Conservation (phyloP, 2,113 vertebrate species). For the Caretta caretta region DNA sequence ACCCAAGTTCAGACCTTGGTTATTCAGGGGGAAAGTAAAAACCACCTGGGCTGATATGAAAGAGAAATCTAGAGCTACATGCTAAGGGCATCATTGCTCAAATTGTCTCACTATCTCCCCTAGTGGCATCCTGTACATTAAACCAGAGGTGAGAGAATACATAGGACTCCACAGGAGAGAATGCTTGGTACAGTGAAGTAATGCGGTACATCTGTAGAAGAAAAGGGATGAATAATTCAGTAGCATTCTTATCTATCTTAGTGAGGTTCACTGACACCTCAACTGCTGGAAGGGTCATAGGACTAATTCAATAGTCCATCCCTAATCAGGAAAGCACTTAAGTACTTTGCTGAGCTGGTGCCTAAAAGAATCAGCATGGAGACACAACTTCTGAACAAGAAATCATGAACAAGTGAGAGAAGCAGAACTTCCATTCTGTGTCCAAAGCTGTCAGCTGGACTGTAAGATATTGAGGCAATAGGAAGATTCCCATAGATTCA, state of each 20-base stretch:
- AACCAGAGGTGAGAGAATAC: not conserved
- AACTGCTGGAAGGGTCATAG: not conserved
- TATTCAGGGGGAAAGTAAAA: not conserved
- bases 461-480: not conserved
- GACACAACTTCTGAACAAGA: not conserved
- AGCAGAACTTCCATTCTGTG: not conserved
- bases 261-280: not conserved
- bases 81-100: not conserved
- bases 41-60: not conserved
- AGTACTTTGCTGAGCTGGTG: not conserved
- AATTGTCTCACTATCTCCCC: not conserved
- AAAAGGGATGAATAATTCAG: not conserved
- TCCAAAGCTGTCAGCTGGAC: not conserved
- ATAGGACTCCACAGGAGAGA: not conserved
- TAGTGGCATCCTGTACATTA: not conserved
- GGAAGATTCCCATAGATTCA: not conserved
- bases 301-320: not conserved
- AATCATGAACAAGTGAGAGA: not conserved
- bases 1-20: not conserved
- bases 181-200: not conserved
- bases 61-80: not conserved
- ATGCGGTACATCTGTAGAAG: not conserved
- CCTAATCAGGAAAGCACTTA: not conserved
- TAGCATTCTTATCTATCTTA: not conserved
- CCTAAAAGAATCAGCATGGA: fast-evolving